Percentiles rank a stretch among this genome's conserved stretches.
Evolutionary conservation across 1,140 invertebrate species (phyloP).

Genomic region (Amyelois transitella): DNA sequence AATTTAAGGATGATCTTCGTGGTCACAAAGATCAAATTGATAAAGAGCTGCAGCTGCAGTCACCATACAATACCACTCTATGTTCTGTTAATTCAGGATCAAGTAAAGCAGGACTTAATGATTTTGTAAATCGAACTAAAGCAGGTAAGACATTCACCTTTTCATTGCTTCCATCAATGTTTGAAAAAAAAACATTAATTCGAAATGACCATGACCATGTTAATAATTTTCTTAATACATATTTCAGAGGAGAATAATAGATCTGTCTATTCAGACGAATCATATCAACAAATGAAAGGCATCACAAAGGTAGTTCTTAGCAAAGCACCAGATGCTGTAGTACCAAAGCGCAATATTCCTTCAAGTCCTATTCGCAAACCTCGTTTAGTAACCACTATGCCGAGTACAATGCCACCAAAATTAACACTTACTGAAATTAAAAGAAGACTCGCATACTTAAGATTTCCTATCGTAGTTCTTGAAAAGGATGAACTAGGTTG

Average conservation of each 20-base stretch:
- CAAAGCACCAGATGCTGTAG: slow-evolving; percentile 22
- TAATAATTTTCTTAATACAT: too few relatives aligned
- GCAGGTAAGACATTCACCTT: not conserved
- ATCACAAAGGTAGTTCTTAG: slow-evolving; percentile 38
- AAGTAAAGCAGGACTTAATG: slow-evolving; percentile 11
- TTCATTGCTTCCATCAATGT: too few relatives aligned
- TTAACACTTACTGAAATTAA: slow-evolving; percentile 44
- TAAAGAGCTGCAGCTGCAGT: not conserved
- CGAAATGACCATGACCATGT: too few relatives aligned
- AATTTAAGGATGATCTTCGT: not conserved
- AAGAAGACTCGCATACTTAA: slow-evolving; percentile 31
- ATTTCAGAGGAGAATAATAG: not conserved
- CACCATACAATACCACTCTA: not conserved
- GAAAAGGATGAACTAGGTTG: slow-evolving; percentile 46
- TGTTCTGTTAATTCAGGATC: slow-evolving; percentile 10
- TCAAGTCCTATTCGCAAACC: slow-evolving; percentile 25
- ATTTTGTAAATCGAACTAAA: slow-evolving; percentile 1
- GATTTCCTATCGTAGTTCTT: slow-evolving; percentile 47
- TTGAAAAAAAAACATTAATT: too few relatives aligned
- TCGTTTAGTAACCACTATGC: slow-evolving; percentile 23
- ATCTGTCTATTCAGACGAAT: slow-evolving; percentile 10
- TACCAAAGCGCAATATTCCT: slow-evolving; percentile 7
- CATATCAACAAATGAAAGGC: slow-evolving; percentile 21
- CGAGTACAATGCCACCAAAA: slow-evolving; percentile 27
- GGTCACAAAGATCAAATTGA: not conserved